Evolutionary conservation across 2,888 invertebrate species (phyloP), one percentile per base, ranked within the genome.

Genomic region (Netelia virgata): DNA sequence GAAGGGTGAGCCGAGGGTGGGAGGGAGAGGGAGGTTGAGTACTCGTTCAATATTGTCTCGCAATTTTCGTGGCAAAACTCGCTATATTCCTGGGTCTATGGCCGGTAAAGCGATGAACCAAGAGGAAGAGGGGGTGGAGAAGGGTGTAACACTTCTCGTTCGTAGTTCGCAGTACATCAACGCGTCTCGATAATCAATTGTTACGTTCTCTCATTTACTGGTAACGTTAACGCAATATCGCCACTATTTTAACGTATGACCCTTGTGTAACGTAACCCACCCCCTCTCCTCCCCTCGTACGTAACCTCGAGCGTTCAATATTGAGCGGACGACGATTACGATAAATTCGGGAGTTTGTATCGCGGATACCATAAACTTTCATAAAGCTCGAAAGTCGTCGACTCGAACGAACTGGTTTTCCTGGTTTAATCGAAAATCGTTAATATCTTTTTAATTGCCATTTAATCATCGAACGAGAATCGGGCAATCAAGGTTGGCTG

Each of bases 101-200:
- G 50, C 9, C 41, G 16, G 63, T 50, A 64, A 64, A 53, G 47
- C 11, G 47, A 14, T 47, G 10, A 14, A 11, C 3, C 11, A 47
- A 14, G 47, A 47, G 55, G 55, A 14, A n/a, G 5, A 3, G 10
- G 14, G 14, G 47, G 47, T 3, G 11, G 14, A 0, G 3, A 47
- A 47, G 47, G 14, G 47, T 14, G 47, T 2, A 14, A 14, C 10
- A 6, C 8, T 55, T 16, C 6, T 18, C 8, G 55, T 16, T 14
- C 3, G 5, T n/a, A 57, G 47, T 14, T 64, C 18, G 63, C 61
- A 68, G 64, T 76, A 66, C 64, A 64, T 64, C 76, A 82, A 76
- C 64, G 47, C 50, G 70, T 72, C 69, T 72, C 70, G 76, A 76
- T 72, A 82, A 82, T 64, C 64, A 57, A 76, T 76, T 82, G 57